A percentile compares a stretch with the other conserved stretches of the same genome.
These are phyloP conservation scores for Dallia pectoralis DNA, from an alignment of 2,797 vertebrate species.

Conservation along the genomic window DNA sequence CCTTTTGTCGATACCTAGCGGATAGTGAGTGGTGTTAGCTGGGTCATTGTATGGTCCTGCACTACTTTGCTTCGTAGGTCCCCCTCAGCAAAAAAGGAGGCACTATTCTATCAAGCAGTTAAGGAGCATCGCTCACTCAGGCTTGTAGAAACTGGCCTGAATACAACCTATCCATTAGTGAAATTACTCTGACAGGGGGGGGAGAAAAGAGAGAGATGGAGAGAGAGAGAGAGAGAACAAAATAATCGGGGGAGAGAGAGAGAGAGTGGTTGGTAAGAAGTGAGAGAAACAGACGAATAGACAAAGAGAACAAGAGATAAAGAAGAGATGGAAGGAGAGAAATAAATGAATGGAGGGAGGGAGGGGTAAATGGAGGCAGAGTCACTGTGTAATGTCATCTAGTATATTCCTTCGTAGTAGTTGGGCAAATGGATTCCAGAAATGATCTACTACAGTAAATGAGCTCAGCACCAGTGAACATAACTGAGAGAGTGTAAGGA, in stretches of 20 bases:
- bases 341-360: background rate
- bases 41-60: conserved; percentile 5
- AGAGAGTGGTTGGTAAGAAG: too few relatives aligned
- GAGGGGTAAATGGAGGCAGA: background rate
- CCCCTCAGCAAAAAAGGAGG: conserved; percentile 32
- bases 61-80: background rate
- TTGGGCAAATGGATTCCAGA: background rate
- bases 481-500: background rate
- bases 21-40: conserved; percentile 17
- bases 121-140: conserved; percentile 57
- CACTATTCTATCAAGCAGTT: conserved; percentile 48
- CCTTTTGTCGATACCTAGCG: background rate
- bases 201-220: background rate
- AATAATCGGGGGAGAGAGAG: background rate
- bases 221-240: background rate
- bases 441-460: background rate
- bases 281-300: background rate
- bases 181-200: conserved; percentile 55
- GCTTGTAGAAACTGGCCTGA: conserved; percentile 54
- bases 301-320: too few relatives aligned
- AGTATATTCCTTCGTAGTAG: background rate
- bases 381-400: background rate
- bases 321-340: background rate
- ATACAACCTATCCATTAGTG: conserved; percentile 66
- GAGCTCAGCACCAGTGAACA: background rate